Base-by-base conservation (phyloP, 2,113 vertebrate genomes). In the Galeopterus variegatus region DNA sequence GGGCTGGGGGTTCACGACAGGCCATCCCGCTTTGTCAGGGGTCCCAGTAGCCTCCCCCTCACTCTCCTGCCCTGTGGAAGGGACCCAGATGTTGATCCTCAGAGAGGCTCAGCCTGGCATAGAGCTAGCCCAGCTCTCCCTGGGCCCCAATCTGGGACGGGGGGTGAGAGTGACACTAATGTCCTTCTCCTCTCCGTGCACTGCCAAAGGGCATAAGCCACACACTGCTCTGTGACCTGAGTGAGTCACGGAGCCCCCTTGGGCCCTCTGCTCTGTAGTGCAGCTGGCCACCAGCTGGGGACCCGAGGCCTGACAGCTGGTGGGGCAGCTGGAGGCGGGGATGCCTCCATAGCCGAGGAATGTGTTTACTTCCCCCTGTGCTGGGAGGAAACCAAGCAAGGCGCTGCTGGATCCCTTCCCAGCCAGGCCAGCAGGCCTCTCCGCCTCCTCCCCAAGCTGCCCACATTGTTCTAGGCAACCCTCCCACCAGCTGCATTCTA, bases 341-440 rank as follows among this genome's bases (percentile, higher is more conserved):
- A 8, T 21, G 87, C 84, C 56, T 62, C 54, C 41, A 60, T 12
- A 41, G 77, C 52, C 6, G 1, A 52, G 69, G 94, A 92, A 50
- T 89, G 86, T 93, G 92, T 93, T 94, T 93, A 73, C 92, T 65
- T 85, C 69, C 62, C 19, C 21, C 17, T 0, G 6, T 8, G 18
- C 64, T 54, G 52, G n/a, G 8, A 79, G 92, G 73, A 77, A 75
- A 79, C 24, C 0, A 0, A 67, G 77, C 72, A 77, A 65, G 73
- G 83, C 50, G 48, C 33, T 41, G 28, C 45, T 60, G 83, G 89
- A 72, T 79, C 45, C 69, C 65, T 79, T 94, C 69, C 88, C 28
- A 3, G 60, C 33, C 88, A 56, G 89, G 80, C 54, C 75, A 5
- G 60, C 19, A n/a, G 85, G 65, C 24, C 65, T 77, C 45, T 18